Evolutionary conservation across 2,888 invertebrate species (phyloP), one percentile per base, ranked within the genome.

Genomic region (Thalpophila matura): DNA sequence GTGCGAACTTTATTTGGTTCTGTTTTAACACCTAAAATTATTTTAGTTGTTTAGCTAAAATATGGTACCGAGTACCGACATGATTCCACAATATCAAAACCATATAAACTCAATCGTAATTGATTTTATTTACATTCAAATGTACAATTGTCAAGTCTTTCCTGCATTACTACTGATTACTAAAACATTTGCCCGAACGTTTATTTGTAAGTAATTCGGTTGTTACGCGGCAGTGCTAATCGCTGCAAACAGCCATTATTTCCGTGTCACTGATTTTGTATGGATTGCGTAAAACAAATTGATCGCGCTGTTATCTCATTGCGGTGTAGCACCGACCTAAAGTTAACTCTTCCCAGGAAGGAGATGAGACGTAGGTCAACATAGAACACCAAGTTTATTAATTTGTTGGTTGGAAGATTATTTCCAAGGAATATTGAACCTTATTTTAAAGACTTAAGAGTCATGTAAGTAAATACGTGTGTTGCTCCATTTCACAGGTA

Each of bases 341-440:
- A 81, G 85, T 87, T 87, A 87, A 90, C 89, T 86, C 85, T 88
- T 88, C 86, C 86, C 86, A 85, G 87, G 88, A 88, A 90, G 79
- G 83, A 74, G 58, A 70, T 61, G 66, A 85, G 85, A 84, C 86
- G 80, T 86, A 77, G 83, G 86, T 88, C 86, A 88, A 89, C 80
- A 89, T 72, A 63, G 54, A 35, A 65, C 58, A 51, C 43, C 42
- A 69, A 59, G 18, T 57, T 58, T 49, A 53, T 60, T n/a, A n/a
- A n/a, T 51, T 56, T 74, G 45, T 51, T 43, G 14, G 16, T 9
- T 18, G 59, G 1, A 7, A n/a, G 1, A n/a, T 35, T 4, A 27
- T 35, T 29, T 33, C 18, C 10, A 54, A 4, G 9, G 60, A 27
- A 84, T 60, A 75, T 59, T 79, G 29, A 71, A 63, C 77, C 63